These are phyloP conservation scores for Erpobdella octoculata DNA, from an alignment of 2,888 invertebrate species.

Conservation along the genomic window DNA sequence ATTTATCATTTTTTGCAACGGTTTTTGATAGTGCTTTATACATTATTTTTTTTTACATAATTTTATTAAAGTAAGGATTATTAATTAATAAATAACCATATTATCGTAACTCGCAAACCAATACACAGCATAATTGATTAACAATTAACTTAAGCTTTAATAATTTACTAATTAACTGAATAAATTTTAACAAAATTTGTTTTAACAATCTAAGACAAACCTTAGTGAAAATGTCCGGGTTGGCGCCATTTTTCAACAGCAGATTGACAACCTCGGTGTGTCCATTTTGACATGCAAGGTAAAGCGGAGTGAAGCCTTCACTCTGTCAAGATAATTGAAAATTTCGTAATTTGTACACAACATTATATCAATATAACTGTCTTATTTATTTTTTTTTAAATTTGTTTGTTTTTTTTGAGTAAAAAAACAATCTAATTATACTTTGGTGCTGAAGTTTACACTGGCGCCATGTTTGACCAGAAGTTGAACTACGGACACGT, in stretches of 20 bases:
- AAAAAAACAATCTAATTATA: not conserved
- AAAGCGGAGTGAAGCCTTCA: slow-evolving; percentile 13
- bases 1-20: no score
- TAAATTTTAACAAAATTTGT: no score
- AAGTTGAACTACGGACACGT: not conserved
- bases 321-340: not conserved
- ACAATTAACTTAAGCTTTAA: no score
- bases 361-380: not conserved
- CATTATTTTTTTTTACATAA: no score
- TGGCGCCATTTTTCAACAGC: not conserved
- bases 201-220: no score
- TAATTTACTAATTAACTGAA: no score
- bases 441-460: slow-evolving; percentile 6
- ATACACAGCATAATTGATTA: no score
- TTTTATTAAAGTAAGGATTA: no score
- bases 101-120: no score
- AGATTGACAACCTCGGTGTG: slow-evolving; percentile 2
- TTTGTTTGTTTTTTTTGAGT: no score
- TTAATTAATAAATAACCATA: no score
- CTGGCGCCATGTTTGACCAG: not conserved
- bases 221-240: not conserved
- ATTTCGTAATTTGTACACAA: not conserved
- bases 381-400: not conserved
- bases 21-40: no score
- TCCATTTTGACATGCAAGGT: slow-evolving; percentile 13